Percentiles rank a stretch among this genome's conserved stretches.
phyloP scores from a whole-genome alignment of 2,888 invertebrate species.

The Thereva nobilitata region DNA sequence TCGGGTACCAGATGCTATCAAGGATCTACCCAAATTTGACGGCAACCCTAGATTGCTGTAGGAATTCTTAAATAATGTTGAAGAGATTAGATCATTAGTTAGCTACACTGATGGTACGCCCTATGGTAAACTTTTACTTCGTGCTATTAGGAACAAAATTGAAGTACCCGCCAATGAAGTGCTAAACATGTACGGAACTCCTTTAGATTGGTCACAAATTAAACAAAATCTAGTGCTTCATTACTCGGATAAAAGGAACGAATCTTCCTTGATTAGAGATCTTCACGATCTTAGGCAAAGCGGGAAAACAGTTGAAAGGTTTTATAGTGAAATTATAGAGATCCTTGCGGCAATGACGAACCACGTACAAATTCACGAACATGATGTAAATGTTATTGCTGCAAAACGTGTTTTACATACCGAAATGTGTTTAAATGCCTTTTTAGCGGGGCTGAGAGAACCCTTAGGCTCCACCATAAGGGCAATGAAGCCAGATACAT shows the following conservation, averaged over 20 bases:
- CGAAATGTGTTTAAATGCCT: constrained; percentile 34
- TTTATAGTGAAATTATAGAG: constrained; percentile 28
- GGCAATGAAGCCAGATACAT: constrained; percentile 30
- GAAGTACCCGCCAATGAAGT: constrained; percentile 29
- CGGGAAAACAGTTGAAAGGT: constrained; percentile 17
- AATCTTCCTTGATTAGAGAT: constrained; percentile 33
- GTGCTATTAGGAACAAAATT: constrained; percentile 35
- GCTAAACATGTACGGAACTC: constrained; percentile 31
- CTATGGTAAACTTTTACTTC: constrained; percentile 8
- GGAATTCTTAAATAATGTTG: constrained; percentile 15
- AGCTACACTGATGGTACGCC: constrained; percentile 5
- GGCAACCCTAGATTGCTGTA: constrained; percentile 9
- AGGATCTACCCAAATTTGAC: too few relatives aligned
- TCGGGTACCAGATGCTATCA: too few relatives aligned
- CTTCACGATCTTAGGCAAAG: constrained; percentile 12
- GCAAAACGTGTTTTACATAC: constrained; percentile 16
- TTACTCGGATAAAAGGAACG: constrained; percentile 35
- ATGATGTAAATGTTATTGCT: constrained; percentile 13
- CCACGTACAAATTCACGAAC: constrained; percentile 22
- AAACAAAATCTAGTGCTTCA: constrained; percentile 32
- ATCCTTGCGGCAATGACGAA: constrained; percentile 12
- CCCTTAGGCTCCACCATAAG: constrained; percentile 33
- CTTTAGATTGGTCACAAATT: constrained; percentile 23
- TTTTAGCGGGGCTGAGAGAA: constrained; percentile 27
- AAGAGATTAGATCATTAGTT: background rate